Percentiles rank a stretch among this genome's conserved stretches.
Conservation (phyloP, 2,113 vertebrate species). For the Tyto alba region DNA sequence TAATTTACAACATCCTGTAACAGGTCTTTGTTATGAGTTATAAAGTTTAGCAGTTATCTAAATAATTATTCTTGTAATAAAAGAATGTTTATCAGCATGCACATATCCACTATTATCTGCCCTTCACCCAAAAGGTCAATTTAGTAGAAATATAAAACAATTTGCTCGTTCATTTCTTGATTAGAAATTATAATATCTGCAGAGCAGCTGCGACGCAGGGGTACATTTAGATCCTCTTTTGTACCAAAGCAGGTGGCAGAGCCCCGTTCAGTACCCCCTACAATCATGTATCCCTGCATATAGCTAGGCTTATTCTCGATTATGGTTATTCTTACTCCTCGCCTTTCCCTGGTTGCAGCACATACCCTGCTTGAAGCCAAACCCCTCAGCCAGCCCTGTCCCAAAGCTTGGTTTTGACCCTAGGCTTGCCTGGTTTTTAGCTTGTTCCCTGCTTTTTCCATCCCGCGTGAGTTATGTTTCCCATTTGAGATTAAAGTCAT, state of each 20-base stretch:
- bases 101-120: background rate
- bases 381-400: background rate
- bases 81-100: background rate
- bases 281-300: background rate
- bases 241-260: background rate
- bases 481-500: background rate
- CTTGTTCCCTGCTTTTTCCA: background rate
- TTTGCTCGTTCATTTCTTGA: background rate
- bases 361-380: background rate
- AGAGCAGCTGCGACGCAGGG: background rate
- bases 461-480: background rate
- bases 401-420: background rate
- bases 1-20: background rate
- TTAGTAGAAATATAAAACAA: background rate
- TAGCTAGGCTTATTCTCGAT: background rate
- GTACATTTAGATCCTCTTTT: background rate
- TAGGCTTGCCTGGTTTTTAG: background rate
- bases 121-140: background rate
- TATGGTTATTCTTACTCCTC: background rate
- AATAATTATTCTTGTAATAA: background rate
- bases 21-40: background rate
- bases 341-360: background rate
- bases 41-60: background rate
- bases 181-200: background rate
- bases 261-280: fast-evolving